These are phyloP conservation scores for Cyrtonyx montezumae DNA, from an alignment of 2,113 vertebrate genomes.

Conservation along the genomic window DNA sequence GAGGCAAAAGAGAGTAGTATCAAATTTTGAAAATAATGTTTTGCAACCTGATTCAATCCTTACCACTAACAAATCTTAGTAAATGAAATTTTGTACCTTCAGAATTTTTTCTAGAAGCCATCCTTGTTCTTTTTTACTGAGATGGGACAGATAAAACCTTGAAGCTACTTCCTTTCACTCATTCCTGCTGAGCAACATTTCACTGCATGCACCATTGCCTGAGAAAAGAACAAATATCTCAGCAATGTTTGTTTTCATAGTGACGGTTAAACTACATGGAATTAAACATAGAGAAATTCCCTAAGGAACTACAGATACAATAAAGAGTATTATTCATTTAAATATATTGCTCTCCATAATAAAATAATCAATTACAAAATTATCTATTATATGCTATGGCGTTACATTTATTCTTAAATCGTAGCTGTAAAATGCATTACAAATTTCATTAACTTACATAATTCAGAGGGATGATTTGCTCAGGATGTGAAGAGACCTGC, in stretches of 20 bases:
- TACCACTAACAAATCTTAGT: not conserved
- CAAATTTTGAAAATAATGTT: not conserved
- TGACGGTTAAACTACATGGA: not conserved
- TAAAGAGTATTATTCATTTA: not conserved
- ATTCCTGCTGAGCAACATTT: not conserved
- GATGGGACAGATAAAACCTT: not conserved
- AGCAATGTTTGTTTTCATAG: not conserved
- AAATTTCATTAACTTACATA: not conserved
- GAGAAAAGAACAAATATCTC: not conserved
- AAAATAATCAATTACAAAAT: not conserved
- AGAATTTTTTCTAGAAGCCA: constrained; percentile 41
- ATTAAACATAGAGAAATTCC: not conserved
- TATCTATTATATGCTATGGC: too few species aligned
- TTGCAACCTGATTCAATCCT: not conserved
- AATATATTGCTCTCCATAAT: not conserved
- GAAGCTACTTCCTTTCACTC: not conserved
- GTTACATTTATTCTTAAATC: not conserved
- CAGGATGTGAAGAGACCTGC: not conserved
- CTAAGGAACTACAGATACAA: not conserved
- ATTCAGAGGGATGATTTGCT: not conserved
- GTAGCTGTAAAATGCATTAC: not conserved
- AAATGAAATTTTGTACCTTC: constrained; percentile 45
- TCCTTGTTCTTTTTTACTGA: not conserved
- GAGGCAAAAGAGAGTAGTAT: not conserved
- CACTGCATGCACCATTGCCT: not conserved